Conservation (phyloP, 2,888 invertebrate genomes). For the Zonitis immaculata region DNA sequence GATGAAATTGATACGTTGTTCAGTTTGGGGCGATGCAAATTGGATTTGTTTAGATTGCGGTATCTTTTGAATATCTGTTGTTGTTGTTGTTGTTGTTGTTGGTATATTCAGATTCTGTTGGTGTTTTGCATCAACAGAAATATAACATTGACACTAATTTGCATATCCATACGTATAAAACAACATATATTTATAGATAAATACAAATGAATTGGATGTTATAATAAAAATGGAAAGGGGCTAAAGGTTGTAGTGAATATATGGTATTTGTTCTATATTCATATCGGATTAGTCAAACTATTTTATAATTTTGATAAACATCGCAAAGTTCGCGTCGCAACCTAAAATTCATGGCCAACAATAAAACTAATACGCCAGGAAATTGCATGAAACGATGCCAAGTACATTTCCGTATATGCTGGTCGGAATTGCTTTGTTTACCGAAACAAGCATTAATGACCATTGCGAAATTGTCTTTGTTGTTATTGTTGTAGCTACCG, state of each 20-base stretch:
- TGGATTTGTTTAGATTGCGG: background rate
- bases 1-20: background rate
- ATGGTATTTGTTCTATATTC: background rate
- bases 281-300: conserved; percentile 1
- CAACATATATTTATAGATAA: conserved; percentile 1
- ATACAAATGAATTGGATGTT: too few species aligned
- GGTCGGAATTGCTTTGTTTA: conserved; percentile 18
- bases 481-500: background rate
- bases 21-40: background rate
- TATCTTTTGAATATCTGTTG: conserved; percentile 1
- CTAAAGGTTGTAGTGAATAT: background rate
- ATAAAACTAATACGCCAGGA: conserved; percentile 17
- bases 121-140: conserved; percentile 1
- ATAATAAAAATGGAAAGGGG: background rate
- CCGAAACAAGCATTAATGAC: conserved; percentile 20
- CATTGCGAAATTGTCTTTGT: conserved; percentile 8
- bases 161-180: background rate
- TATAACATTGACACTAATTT: conserved; percentile 2
- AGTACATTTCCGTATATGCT: conserved; percentile 17
- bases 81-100: too few species aligned
- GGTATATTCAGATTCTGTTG: background rate
- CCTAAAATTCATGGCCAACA: conserved; percentile 18
- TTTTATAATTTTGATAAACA: conserved; percentile 15
- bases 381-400: conserved; percentile 22
- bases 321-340: conserved; percentile 3